These are phyloP conservation scores for Nomada goodeniana DNA, from an alignment of 2,888 invertebrate species.

Conservation along the genomic window DNA sequence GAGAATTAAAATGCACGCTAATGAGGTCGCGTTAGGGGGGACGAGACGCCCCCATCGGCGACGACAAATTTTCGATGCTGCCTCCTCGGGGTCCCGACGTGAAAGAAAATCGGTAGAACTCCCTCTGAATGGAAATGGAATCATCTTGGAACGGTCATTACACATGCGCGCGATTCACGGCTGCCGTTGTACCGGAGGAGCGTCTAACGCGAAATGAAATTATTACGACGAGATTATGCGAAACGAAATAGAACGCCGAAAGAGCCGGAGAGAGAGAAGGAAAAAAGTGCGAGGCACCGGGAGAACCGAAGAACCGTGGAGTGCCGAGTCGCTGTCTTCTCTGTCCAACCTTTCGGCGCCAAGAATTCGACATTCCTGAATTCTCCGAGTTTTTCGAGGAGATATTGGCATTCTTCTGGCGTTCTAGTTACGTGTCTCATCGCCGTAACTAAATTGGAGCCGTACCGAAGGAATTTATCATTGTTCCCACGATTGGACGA, in stretches of 20 bases:
- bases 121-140: constrained; percentile 36
- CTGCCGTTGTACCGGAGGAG: neutral
- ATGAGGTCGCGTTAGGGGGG: constrained; percentile 29
- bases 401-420: constrained; percentile 59
- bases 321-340: constrained; percentile 3
- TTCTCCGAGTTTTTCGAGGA: constrained; percentile 59
- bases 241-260: constrained; percentile 42
- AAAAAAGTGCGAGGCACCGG: neutral
- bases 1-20: constrained; percentile 37
- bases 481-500: constrained; percentile 3
- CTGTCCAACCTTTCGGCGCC: constrained; percentile 61
- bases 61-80: constrained; percentile 2
- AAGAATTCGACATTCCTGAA: constrained; percentile 64
- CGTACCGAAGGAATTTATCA: constrained; percentile 34
- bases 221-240: constrained; percentile 41
- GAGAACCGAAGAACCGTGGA: neutral
- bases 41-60: constrained; percentile 9
- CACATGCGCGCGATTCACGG: constrained; percentile 27
- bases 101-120: constrained; percentile 4
- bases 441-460: constrained; percentile 43
- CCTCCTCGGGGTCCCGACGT: neutral
- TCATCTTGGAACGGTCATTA: constrained; percentile 33
- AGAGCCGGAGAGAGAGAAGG: neutral
- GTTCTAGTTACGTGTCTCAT: constrained; percentile 48
- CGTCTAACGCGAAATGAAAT: constrained; percentile 45